These are phyloP conservation scores for Drosophila hamatofila DNA, from an alignment of 2,888 invertebrate genomes.

Conservation along the genomic window DNA sequence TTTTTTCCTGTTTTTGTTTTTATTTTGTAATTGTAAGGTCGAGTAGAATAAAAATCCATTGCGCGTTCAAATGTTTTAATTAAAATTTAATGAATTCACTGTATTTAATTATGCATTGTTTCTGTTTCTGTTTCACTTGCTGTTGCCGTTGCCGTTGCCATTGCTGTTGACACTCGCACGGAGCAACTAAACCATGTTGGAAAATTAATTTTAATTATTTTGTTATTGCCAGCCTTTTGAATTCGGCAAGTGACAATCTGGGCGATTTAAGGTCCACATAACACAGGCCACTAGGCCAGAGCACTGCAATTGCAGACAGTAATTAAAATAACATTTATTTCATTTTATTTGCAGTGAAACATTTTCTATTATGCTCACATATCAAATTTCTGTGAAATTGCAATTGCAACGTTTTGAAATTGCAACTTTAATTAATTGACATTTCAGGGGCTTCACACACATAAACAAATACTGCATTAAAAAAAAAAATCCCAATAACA, in stretches of 20 bases:
- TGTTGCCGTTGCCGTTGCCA: constrained; percentile 13
- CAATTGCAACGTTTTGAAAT: constrained; percentile 9
- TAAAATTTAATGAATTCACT: constrained; percentile 77
- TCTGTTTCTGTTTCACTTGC: constrained; percentile 20
- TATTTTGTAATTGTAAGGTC: constrained; percentile 41
- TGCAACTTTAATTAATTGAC: constrained; percentile 58
- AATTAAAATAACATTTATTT: constrained; percentile 71
- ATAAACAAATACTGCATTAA: constrained; percentile 47
- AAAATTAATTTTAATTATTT: constrained; percentile 74
- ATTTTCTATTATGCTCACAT: constrained; percentile 20
- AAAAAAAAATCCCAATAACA: not conserved
- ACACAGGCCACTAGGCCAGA: constrained; percentile 12
- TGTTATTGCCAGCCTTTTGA: constrained; percentile 31
- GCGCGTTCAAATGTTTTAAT: constrained; percentile 77
- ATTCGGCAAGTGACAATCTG: constrained; percentile 34
- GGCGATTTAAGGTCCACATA: constrained; percentile 30
- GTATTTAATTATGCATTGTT: constrained; percentile 76
- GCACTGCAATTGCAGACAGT: constrained; percentile 29
- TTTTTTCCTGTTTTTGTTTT: constrained; percentile 13
- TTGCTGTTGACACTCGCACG: constrained; percentile 32
- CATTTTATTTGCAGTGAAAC: constrained; percentile 51
- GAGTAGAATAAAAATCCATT: constrained; percentile 70
- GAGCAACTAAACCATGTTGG: constrained; percentile 52
- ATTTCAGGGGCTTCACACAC: constrained; percentile 29
- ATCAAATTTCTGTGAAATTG: constrained; percentile 15